Percentiles rank a stretch among this genome's conserved stretches.
These are phyloP conservation scores for Phasianus colchicus DNA, from an alignment of 2,113 vertebrate genomes.

Conservation along the genomic window DNA sequence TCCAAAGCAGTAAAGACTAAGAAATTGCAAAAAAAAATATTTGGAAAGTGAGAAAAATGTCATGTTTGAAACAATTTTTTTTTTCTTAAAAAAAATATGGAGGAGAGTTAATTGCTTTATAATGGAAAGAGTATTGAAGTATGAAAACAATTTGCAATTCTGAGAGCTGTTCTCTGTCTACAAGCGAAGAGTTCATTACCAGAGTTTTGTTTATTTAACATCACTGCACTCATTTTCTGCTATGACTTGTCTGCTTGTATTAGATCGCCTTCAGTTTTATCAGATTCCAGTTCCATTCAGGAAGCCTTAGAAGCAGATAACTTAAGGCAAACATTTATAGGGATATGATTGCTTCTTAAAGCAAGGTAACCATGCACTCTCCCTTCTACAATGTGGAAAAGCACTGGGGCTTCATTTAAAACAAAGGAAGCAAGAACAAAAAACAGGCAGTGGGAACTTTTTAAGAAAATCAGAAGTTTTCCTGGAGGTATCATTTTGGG, in stretches of 20 bases:
- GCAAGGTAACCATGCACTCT: rapidly evolving
- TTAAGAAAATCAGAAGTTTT: background rate
- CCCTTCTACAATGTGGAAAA: background rate
- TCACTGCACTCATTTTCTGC: conserved; percentile 50
- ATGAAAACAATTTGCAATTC: conserved; percentile 30
- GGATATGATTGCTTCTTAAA: background rate
- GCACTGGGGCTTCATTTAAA: background rate
- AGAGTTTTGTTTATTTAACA: conserved; percentile 42
- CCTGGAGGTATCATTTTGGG: background rate
- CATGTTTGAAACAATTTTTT: background rate
- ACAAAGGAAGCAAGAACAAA: background rate
- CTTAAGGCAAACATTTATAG: background rate
- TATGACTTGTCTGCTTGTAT: conserved; percentile 7
- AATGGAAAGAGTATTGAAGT: conserved; percentile 31
- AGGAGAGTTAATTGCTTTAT: conserved; percentile 22
- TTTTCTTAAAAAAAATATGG: background rate
- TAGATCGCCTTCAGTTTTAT: conserved; percentile 59
- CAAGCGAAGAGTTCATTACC: conserved; percentile 58
- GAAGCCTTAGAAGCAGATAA: background rate
- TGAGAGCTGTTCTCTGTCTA: conserved; percentile 23
- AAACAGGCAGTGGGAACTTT: background rate
- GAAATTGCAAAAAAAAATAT: background rate
- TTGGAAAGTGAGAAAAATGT: background rate
- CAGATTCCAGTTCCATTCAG: conserved; percentile 17
- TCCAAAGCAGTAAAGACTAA: background rate